phyloP scores from a whole-genome alignment of 2,113 vertebrate species.

The Sapayoa aenigma region DNA sequence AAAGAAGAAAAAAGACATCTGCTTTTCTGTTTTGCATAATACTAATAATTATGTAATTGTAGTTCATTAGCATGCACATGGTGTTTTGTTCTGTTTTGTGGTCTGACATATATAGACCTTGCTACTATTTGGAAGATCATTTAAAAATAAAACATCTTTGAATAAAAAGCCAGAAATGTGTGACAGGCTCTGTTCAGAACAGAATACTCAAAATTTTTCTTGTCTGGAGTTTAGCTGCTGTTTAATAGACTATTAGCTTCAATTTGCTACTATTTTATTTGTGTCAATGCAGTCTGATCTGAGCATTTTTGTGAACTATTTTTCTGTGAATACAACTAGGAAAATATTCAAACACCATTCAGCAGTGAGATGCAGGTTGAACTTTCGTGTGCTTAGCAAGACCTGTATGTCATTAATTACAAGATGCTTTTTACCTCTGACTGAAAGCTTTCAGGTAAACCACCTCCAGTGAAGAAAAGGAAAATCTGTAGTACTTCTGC shows the following conservation, averaged over 20 bases:
- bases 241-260: conserved; percentile 16
- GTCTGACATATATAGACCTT: conserved; percentile 22
- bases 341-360: background rate
- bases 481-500: background rate
- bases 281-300: conserved; percentile 8
- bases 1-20: background rate
- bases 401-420: background rate
- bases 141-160: conserved; percentile 45
- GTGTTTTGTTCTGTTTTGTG: conserved; percentile 45
- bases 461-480: background rate
- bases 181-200: conserved; percentile 1
- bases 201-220: conserved; percentile 12
- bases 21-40: conserved; percentile 43
- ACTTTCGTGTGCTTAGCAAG: background rate
- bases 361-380: background rate
- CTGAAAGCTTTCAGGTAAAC: background rate
- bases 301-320: background rate
- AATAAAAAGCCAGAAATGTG: conserved; percentile 15
- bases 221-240: conserved; percentile 4
- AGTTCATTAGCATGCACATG: conserved; percentile 48
- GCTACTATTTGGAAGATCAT: background rate
- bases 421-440: background rate
- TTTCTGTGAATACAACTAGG: background rate
- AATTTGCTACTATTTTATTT: conserved; percentile 27
- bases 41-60: conserved; percentile 50